Conservation (phyloP, 1,140 invertebrate genomes). For the Heliconius melpomene region DNA sequence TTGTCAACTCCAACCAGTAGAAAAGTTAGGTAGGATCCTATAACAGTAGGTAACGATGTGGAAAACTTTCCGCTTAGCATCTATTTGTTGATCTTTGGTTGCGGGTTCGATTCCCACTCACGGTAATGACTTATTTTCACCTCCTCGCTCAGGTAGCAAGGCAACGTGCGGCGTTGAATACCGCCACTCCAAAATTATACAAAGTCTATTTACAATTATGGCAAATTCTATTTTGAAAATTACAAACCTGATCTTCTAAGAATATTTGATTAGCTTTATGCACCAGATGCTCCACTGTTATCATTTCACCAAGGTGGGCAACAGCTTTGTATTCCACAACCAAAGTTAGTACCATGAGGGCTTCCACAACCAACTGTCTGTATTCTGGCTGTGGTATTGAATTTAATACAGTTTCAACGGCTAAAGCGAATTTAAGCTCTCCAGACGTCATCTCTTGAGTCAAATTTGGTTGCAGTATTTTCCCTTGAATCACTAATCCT, state of each 20-base stretch:
- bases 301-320: conserved; percentile 88
- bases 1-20: not conserved
- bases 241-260: conserved; percentile 94
- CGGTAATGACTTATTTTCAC: no score
- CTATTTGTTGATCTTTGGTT: no score
- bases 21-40: not conserved
- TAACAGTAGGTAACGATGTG: no score
- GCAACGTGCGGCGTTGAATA: no score
- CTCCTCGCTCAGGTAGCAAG: no score
- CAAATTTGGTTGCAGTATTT: conserved; percentile 92
- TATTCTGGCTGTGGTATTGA: conserved; percentile 99
- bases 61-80: no score
- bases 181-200: no score
- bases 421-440: conserved; percentile 98
- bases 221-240: no score
- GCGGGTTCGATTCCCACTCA: no score
- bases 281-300: conserved; percentile 96
- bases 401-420: conserved; percentile 98
- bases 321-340: conserved; percentile 94
- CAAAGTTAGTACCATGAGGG: conserved; percentile 96
- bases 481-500: conserved; percentile 94
- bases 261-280: conserved; percentile 97
- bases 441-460: conserved; percentile 99
- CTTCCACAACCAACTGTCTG: conserved; percentile 98
- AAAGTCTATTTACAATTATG: not conserved